These are phyloP conservation scores for Butorides virescens DNA, from an alignment of 2,113 vertebrate genomes.

Conservation along the genomic window DNA sequence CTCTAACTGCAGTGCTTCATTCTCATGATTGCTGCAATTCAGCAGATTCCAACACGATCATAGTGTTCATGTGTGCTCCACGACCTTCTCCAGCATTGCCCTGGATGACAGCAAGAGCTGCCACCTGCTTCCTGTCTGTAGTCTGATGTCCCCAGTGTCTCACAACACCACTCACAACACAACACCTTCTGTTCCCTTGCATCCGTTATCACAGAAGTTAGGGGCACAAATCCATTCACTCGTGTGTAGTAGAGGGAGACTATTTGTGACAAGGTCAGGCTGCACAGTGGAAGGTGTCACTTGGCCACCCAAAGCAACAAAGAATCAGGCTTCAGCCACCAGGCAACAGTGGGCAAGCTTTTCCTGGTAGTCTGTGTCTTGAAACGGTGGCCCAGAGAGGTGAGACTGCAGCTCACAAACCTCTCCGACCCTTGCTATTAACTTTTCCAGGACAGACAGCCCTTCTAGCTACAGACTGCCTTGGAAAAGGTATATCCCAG, in stretches of 20 bases:
- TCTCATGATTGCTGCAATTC: conserved; percentile 37
- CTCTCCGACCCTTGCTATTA: neutral
- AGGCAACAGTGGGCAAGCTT: neutral
- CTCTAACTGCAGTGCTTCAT: neutral
- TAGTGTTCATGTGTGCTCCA: rapidly evolving
- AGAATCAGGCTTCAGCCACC: neutral
- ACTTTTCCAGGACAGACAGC: neutral
- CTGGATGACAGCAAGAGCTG: neutral
- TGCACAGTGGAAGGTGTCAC: neutral
- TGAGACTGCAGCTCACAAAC: neutral
- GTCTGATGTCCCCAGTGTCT: neutral
- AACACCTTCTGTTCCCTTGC: neutral
- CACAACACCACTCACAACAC: too few relatives aligned
- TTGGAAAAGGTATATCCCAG: neutral
- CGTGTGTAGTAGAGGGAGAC: rapidly evolving
- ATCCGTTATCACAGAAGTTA: neutral
- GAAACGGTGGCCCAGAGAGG: neutral
- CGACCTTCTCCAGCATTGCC: neutral
- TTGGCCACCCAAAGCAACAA: neutral
- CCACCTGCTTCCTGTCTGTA: rapidly evolving
- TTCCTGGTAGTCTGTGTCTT: neutral
- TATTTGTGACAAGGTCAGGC: neutral
- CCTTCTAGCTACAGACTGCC: neutral
- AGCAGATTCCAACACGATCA: neutral
- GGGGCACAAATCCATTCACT: neutral